Base-by-base conservation (phyloP, 2,888 invertebrate genomes). In the Nomada lathburiana region DNA sequence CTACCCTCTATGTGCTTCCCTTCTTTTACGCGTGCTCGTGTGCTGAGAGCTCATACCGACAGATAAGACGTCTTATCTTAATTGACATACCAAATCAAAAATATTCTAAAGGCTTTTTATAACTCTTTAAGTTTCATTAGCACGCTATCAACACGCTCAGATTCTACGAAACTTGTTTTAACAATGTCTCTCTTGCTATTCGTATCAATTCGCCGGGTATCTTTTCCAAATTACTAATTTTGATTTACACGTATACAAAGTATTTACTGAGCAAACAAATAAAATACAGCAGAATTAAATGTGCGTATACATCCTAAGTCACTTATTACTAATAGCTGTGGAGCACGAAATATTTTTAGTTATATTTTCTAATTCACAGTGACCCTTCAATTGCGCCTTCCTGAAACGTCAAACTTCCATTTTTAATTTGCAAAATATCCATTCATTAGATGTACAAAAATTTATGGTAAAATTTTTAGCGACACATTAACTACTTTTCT, bases 1-100 rank as follows among this genome's bases (percentile, higher is more conserved):
- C 85, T 59, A 83, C 82, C 80, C 80, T 82, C 76, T 88, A 88
- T 88, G 67, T 84, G 79, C 79, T 84, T 85, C 83, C 82, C 88
- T 83, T 80, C 80, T 82, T 88, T 84, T 82, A 75, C 76, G 86
- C 81, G 78, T 87, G 82, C 83, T 81, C 78, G 65, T 68, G 80
- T 60, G 71, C 71, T 64, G 65, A 52, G 53, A 75, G 75, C 75
- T 76, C 83, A 85, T 86, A 72, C 74, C 80, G 74, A 84, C 74
- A 80, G 86, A 90, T 89, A 89, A 89, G 84, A 80, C 60, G 50
- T 77, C 50, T 68, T 79, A 80, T 82, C 83, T 71, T 73, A 80
- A 83, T 83, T 74, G 76, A 69, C 72, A 23, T 42, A 44, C 52
- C 42, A 18, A 68, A 26, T 60, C 47, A 74, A 55, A 79, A 79